Evolutionary conservation across 2,888 invertebrate species (phyloP).

Genomic region (Sacculina carcini): DNA sequence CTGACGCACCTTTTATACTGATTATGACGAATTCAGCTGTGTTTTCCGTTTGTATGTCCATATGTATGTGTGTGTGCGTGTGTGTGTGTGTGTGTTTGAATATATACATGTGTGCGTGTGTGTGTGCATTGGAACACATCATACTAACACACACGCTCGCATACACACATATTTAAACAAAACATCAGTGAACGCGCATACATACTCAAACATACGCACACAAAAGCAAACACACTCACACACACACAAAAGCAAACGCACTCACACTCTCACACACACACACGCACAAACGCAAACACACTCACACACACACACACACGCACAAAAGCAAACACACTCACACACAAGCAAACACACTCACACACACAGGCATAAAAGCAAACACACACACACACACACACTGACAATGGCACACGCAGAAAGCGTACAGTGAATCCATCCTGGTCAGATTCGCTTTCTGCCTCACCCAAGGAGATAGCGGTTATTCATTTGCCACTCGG

Average conservation of each 20-base stretch:
- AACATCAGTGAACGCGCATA: too few species aligned
- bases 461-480: too few species aligned
- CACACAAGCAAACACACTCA: not conserved
- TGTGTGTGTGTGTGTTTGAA: too few species aligned
- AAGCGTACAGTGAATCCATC: too few species aligned
- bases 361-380: not conserved
- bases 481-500: too few species aligned
- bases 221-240: not conserved
- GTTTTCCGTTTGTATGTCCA: not conserved
- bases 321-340: not conserved
- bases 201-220: not conserved
- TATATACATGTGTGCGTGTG: not conserved
- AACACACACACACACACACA: not conserved
- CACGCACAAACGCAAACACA: not conserved
- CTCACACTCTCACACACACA: not conserved
- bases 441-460: too few species aligned
- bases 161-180: too few species aligned
- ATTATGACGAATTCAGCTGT: too few species aligned
- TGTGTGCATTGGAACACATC: not conserved
- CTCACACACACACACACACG: not conserved
- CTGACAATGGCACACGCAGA: too few species aligned
- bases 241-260: not conserved
- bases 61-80: constrained; percentile 11
- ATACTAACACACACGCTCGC: too few species aligned
- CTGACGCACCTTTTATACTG: too few species aligned